These are phyloP conservation scores for Chaetorhynchus papuensis DNA, from an alignment of 2,113 vertebrate genomes.

Conservation along the genomic window DNA sequence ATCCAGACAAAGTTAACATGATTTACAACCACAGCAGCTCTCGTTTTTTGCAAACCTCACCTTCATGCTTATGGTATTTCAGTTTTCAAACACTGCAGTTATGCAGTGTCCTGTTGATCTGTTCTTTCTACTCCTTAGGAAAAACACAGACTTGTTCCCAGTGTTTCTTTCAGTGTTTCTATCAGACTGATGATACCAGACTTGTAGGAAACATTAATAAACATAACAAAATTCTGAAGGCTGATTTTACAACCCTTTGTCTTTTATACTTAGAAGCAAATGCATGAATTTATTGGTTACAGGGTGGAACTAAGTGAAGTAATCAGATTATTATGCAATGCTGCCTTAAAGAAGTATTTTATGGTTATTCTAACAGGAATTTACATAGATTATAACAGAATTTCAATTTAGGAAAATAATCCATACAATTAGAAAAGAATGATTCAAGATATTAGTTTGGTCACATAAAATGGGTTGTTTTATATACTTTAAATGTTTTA, in stretches of 20 bases:
- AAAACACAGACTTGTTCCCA: background rate
- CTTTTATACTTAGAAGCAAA: background rate
- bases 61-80: background rate
- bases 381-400: background rate
- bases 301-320: background rate
- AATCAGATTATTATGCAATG: slow-evolving; percentile 4
- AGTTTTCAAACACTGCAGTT: background rate
- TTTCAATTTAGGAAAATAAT: background rate
- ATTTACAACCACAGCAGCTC: background rate
- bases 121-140: background rate
- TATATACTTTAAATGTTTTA: background rate
- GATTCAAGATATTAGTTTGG: background rate
- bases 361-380: background rate
- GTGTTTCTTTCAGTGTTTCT: background rate
- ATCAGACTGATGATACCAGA: background rate
- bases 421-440: background rate
- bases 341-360: slow-evolving; percentile 1
- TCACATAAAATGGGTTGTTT: background rate
- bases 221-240: background rate
- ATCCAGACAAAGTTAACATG: background rate
- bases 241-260: background rate
- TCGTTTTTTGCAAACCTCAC: background rate
- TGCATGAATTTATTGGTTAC: background rate
- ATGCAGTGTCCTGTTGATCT: background rate
- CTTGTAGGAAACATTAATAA: background rate